Conservation (phyloP, 2,888 invertebrate genomes). For the Pycnomerus fuliginosus region DNA sequence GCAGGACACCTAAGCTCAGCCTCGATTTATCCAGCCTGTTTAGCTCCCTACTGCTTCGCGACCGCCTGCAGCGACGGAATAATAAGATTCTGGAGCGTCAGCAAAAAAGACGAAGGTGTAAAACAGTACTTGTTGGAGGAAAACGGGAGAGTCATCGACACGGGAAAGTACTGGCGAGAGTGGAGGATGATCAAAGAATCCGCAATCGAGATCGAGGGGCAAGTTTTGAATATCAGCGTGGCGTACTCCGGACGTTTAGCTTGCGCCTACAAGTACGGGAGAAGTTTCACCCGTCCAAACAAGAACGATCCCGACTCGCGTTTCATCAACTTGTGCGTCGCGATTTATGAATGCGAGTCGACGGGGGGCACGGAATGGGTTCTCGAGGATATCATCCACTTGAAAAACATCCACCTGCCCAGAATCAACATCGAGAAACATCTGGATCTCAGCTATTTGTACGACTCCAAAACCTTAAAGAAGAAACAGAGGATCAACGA, state of each 20-base stretch:
- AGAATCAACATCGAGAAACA: conserved; percentile 79
- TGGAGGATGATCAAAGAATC: conserved; percentile 59
- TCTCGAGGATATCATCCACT: conserved; percentile 90
- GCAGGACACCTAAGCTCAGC: conserved; percentile 97
- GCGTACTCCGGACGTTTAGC: conserved; percentile 98
- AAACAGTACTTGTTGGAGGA: conserved; percentile 45
- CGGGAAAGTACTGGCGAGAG: conserved; percentile 49
- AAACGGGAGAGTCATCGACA: conserved; percentile 47
- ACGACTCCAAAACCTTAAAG: conserved; percentile 76
- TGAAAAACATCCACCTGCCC: conserved; percentile 88
- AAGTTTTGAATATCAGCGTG: conserved; percentile 90
- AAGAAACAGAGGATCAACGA: conserved; percentile 82
- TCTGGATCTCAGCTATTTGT: conserved; percentile 78
- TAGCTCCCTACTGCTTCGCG: conserved; percentile 93
- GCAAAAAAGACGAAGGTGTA: conserved; percentile 37
- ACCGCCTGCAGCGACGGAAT: conserved; percentile 95
- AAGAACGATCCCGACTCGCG: conserved; percentile 75
- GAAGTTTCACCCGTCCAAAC: conserved; percentile 81
- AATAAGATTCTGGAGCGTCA: conserved; percentile 78
- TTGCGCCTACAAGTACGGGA: conserved; percentile 93
- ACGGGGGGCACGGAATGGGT: conserved; percentile 95
- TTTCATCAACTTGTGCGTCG: conserved; percentile 88
- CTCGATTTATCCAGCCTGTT: conserved; percentile 98
- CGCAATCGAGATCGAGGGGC: conserved; percentile 65
- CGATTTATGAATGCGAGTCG: conserved; percentile 98